Evolutionary conservation across 2,888 invertebrate species (phyloP).

Genomic region (Dryadula phaetusa): DNA sequence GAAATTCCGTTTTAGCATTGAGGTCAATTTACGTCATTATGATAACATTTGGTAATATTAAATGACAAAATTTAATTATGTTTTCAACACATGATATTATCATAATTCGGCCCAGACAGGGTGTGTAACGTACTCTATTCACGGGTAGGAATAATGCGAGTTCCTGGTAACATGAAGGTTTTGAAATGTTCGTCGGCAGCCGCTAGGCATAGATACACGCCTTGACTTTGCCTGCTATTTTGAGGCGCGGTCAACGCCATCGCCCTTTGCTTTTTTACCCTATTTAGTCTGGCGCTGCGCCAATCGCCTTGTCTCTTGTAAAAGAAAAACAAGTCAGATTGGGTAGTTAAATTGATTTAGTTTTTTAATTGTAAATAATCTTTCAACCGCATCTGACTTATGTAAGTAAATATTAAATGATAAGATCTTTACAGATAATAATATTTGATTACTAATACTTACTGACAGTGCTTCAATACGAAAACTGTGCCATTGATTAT

Average conservation of each 20-base stretch:
- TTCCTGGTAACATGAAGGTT: conserved; percentile 27
- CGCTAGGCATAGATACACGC: conserved; percentile 64
- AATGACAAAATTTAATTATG: conserved; percentile 31
- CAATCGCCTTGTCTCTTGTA: conserved; percentile 72
- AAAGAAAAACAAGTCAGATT: conserved; percentile 53
- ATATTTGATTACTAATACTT: background rate
- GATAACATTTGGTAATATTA: conserved; percentile 20
- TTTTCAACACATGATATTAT: conserved; percentile 18
- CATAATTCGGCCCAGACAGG: conserved; percentile 28
- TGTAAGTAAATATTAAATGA: background rate
- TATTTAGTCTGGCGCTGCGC: conserved; percentile 78
- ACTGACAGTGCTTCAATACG: background rate
- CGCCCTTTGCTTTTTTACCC: conserved; percentile 80
- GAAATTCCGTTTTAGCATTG: conserved; percentile 31
- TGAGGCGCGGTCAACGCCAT: conserved; percentile 75
- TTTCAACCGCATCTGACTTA: background rate
- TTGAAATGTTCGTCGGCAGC: conserved; percentile 38
- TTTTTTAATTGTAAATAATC: conserved; percentile 15
- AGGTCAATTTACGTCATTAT: conserved; percentile 28
- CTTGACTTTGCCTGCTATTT: conserved; percentile 83
- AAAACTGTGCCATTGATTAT: conserved; percentile 4
- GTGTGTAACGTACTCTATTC: conserved; percentile 17
- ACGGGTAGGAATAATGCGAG: conserved; percentile 5
- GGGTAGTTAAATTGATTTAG: conserved; percentile 37
- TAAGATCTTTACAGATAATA: background rate